Base-by-base conservation (phyloP, 2,797 vertebrate genomes). In the Lutjanus argentimaculatus region DNA sequence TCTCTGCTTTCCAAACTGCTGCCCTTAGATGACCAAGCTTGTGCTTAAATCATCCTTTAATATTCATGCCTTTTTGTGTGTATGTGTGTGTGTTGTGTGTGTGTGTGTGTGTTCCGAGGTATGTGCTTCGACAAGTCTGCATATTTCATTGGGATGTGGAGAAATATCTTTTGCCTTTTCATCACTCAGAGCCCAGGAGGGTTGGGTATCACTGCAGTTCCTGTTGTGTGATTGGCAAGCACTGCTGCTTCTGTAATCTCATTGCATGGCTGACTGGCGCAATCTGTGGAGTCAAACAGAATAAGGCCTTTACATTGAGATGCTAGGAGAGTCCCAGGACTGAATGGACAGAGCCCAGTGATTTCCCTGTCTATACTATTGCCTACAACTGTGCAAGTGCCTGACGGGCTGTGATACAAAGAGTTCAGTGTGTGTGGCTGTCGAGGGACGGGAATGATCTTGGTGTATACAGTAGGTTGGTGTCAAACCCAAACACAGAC, bases 221-320 rank as follows among this genome's bases (percentile, higher is more conserved):
- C 89, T 85, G 86, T 82, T 85, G 91, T 82, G 88, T 91, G 92
- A 93, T 83, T 94, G 92, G 93, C 91, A 91, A 88, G 80, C 75
- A 45, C 88, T 84, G 84, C 84, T 68, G 80, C 67, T 79, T 88
- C 84, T 90, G 74, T 84, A 82, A 89, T 89, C 85, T 80, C 83
- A 89, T 84, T 89, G 90, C 83, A 88, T 55, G 81, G 77, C 68
- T 81, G 91, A 83, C 82, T 87, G 85, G 76, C 64, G 80, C 67
- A 10, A 90, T 87, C 90, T 79, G 86, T 82, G 79, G 83, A 92
- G 87, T 91, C 90, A 84, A 85, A 93, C 84, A 92, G 82, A 93
- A 90, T 83, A 77, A 87, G 88, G 79, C 57, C 79, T 90, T 86
- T 80, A 82, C 90, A 93, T 91, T 88, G 88, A 92, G 80, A 91